Evolutionary conservation across 2,888 invertebrate genomes (phyloP), one percentile per base, ranked within the genome.

Genomic region (Andrena dorsata): DNA sequence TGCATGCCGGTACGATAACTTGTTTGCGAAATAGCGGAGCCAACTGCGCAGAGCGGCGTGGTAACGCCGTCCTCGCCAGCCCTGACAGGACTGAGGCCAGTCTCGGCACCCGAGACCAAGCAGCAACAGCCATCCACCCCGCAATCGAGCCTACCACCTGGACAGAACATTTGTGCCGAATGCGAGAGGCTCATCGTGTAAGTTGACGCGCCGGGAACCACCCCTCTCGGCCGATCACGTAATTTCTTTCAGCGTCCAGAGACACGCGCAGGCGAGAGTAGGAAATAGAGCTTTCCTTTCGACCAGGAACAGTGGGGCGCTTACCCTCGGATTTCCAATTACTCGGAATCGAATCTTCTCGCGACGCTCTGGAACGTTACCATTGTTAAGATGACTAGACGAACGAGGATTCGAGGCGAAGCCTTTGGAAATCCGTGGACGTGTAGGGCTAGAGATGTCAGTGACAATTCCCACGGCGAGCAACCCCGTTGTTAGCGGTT

Each of bases 111-210:
- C 84, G 95, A 97, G 94, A 94, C 93, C 80, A 93, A 92, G 82
- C 86, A 82, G 89, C 94, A 95, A 28, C 80, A 72, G 49, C 89
- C 94, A 26, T 87, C 93, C 69, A 95, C 96, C 92, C 96, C 96
- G 91, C 93, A 94, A 85, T 87, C 90, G 64, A 97, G 96, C 93
- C 95, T 98, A 90, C 97, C 97, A 90, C 96, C 97, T 90, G 97
- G 97, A 92, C 98, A 98, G 95, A 98, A 98, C 95, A 97, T 98
- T 94, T 99, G 99, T 95, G 97, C 97, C 90, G 98, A 98, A 94
- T 99, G 99, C 95, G 98, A 98, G 94, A 97, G 98, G 93, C 97
- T 98, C 93, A 98, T 99, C 95, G 98, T 98, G 99, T 99, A 97
- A 98, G 98, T 97, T 85, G 58, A 78, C n/a, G 74, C 41, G 76